A percentile compares a stretch with the other conserved stretches of the same genome.
These are phyloP conservation scores for Caenorhabditis sp. DNA, from an alignment of 2,888 invertebrate genomes.

Conservation along the genomic window DNA sequence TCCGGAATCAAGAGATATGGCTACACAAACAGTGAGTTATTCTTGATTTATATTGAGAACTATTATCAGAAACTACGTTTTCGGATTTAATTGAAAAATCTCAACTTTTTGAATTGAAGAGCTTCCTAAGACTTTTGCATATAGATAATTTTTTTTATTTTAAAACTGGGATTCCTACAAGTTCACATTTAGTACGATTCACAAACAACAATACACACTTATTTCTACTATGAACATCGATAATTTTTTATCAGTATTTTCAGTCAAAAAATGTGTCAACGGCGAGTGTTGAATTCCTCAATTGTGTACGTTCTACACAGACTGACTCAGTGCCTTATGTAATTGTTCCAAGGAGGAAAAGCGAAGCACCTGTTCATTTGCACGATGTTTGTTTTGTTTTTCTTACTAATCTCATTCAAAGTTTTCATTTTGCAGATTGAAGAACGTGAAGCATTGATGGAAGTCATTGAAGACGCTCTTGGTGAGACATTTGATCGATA, in stretches of 20 bases:
- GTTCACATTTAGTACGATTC: too few relatives aligned
- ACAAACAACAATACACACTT: too few relatives aligned
- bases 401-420: not conserved
- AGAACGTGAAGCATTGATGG: slow-evolving; percentile 60
- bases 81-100: too few relatives aligned
- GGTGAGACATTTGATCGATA: slow-evolving; percentile 67
- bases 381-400: slow-evolving; percentile 20
- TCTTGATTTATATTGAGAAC: not conserved
- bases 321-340: slow-evolving; percentile 40
- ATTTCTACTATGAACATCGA: too few relatives aligned
- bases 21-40: slow-evolving; percentile 38
- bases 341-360: slow-evolving; percentile 36
- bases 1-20: slow-evolving; percentile 34
- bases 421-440: slow-evolving; percentile 42
- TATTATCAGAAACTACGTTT: too few relatives aligned
- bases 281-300: slow-evolving; percentile 48
- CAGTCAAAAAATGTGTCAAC: slow-evolving; percentile 38
- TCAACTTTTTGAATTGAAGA: too few relatives aligned
- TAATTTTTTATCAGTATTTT: too few relatives aligned
- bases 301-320: slow-evolving; percentile 38
- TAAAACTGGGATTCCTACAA: too few relatives aligned
- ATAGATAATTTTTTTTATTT: too few relatives aligned
- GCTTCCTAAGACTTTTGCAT: too few relatives aligned
- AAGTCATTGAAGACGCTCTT: slow-evolving; percentile 65
- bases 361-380: slow-evolving; percentile 28